Percentiles rank a stretch among this genome's conserved stretches.
Conservation (phyloP, 2,113 vertebrate species). For the Noctilio leporinus region DNA sequence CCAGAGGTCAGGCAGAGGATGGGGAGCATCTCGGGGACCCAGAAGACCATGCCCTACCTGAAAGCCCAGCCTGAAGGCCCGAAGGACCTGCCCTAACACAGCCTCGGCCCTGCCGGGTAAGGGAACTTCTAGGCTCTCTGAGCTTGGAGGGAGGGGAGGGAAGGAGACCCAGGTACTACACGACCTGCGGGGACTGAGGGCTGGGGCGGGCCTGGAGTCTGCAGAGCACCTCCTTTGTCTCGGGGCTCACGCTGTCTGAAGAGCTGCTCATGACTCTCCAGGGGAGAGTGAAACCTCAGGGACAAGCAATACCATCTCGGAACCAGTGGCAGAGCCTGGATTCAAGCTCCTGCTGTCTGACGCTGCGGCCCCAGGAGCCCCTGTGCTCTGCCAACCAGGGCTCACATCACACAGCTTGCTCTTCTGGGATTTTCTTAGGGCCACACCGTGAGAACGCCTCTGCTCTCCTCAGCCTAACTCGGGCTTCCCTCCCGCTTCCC, state of each 20-base stretch:
- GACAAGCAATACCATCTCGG: not conserved
- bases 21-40: not conserved
- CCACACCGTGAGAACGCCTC: not conserved
- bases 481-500: not conserved
- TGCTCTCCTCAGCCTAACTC: not conserved
- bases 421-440: not conserved
- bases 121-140: not conserved
- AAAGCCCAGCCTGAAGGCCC: not conserved
- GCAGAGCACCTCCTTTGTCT: not conserved
- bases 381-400: not conserved
- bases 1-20: not conserved
- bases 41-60: not conserved
- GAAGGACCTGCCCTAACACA: not conserved
- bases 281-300: not conserved
- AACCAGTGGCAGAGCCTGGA: not conserved
- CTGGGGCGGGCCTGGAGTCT: not conserved
- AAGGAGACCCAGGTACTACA: not conserved
- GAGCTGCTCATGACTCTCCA: not conserved
- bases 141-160: not conserved
- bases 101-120: conserved; percentile 44
- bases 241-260: not conserved
- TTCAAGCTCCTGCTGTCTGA: not conserved
- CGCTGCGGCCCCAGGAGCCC: fast-evolving
- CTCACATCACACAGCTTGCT: fast-evolving
- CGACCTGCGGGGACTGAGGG: not conserved